Conservation (phyloP, 2,797 vertebrate genomes). For the Anabacerthia variegaticeps region DNA sequence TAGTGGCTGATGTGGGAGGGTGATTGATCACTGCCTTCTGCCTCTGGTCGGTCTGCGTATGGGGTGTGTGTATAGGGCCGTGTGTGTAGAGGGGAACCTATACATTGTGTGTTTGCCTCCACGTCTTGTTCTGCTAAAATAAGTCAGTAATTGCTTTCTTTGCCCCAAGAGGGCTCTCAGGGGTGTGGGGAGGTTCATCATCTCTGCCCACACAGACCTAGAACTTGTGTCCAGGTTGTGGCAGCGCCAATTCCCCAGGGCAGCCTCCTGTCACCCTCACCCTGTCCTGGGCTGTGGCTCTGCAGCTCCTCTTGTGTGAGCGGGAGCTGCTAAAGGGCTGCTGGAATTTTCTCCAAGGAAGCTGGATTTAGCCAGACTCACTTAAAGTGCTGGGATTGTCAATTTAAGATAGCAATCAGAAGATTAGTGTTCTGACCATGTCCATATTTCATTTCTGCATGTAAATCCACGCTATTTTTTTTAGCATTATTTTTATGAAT, state of each 20-base stretch:
- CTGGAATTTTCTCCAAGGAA: background rate
- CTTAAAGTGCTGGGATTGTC: background rate
- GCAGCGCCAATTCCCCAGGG: background rate
- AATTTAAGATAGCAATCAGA: background rate
- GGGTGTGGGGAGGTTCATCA: background rate
- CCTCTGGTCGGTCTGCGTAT: fast-evolving
- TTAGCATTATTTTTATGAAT: slow-evolving; percentile 47
- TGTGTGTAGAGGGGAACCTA: fast-evolving
- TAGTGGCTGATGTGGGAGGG: background rate
- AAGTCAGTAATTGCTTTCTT: background rate
- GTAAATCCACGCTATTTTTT: slow-evolving; percentile 19
- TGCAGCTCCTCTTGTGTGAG: background rate
- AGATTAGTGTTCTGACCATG: slow-evolving; percentile 39
- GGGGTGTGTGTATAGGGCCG: fast-evolving
- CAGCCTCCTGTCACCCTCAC: background rate
- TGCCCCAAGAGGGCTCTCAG: background rate
- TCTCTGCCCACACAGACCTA: background rate
- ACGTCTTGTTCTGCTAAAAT: fast-evolving
- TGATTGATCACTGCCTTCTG: background rate
- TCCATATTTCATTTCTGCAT: slow-evolving; percentile 32
- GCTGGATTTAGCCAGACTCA: fast-evolving
- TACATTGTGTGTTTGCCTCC: fast-evolving
- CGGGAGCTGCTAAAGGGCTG: background rate
- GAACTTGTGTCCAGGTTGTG: fast-evolving
- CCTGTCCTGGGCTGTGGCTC: background rate